Conservation (phyloP, 2,113 vertebrate species). For the Tautogolabrus adspersus region DNA sequence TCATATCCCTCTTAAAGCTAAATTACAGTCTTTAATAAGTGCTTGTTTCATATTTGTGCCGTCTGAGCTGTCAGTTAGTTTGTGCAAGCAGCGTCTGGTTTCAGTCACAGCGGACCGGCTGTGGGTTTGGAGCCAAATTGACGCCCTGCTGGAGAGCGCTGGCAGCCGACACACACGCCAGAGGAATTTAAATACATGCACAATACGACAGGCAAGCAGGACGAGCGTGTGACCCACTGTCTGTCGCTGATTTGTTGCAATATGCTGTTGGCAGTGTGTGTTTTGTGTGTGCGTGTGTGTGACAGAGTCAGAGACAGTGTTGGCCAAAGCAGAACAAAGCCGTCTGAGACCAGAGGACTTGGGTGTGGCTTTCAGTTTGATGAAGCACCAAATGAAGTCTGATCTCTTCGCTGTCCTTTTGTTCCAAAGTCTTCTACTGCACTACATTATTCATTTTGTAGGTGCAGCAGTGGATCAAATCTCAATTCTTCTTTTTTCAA, state of each 20-base stretch:
- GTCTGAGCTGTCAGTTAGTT: conserved; percentile 42
- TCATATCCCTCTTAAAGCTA: conserved; percentile 24
- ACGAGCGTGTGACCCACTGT: conserved; percentile 53
- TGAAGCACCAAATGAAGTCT: conserved; percentile 39
- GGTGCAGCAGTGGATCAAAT: background rate
- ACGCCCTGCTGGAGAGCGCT: conserved; percentile 38
- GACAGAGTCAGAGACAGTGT: conserved; percentile 17
- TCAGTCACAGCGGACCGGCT: conserved; percentile 35
- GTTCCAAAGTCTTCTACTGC: background rate
- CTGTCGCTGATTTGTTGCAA: conserved; percentile 56
- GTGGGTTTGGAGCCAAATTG: conserved; percentile 29
- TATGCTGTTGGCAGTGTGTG: conserved; percentile 37
- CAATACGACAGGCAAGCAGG: conserved; percentile 30
- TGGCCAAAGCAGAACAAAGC: conserved; percentile 74
- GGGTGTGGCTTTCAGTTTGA: conserved; percentile 66
- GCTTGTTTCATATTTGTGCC: conserved; percentile 42
- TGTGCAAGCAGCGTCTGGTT: conserved; percentile 49
- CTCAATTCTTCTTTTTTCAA: background rate
- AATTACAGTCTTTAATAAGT: conserved; percentile 52
- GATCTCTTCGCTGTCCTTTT: conserved; percentile 8
- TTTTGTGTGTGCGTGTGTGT: conserved; percentile 1
- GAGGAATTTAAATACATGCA: conserved; percentile 61
- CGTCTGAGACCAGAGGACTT: conserved; percentile 63
- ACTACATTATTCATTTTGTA: background rate
- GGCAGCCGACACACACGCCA: conserved; percentile 39